These are phyloP conservation scores for Phyllopteryx taeniolatus DNA, from an alignment of 2,113 vertebrate genomes.

Conservation along the genomic window DNA sequence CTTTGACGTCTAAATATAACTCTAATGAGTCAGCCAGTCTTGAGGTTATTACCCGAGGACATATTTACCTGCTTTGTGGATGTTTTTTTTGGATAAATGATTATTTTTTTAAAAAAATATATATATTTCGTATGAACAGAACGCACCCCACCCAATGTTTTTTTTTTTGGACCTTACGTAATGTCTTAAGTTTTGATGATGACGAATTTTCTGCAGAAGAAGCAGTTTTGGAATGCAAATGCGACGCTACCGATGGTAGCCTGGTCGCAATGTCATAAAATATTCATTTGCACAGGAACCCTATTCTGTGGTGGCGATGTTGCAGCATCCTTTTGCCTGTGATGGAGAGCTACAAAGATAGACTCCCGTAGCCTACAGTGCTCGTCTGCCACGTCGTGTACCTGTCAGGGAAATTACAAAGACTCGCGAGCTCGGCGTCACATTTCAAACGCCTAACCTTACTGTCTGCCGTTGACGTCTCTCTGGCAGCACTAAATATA, in stretches of 20 bases:
- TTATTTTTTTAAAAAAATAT: not conserved
- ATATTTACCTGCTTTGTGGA: constrained; percentile 42
- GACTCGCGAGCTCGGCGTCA: constrained; percentile 48
- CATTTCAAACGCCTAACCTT: constrained; percentile 69
- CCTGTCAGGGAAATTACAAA: constrained; percentile 73
- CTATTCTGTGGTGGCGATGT: constrained; percentile 63
- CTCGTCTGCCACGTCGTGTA: constrained; percentile 63
- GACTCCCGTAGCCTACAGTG: constrained; percentile 66
- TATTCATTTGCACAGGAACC: constrained; percentile 71
- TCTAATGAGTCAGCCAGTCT: constrained; percentile 39
- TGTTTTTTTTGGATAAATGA: not conserved
- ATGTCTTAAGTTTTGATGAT: constrained; percentile 12
- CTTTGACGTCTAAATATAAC: constrained; percentile 30
- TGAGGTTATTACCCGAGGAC: constrained; percentile 46
- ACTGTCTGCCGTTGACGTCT: constrained; percentile 64
- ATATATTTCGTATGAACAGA: constrained; percentile 25
- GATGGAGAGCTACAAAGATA: constrained; percentile 70
- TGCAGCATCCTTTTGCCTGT: constrained; percentile 61
- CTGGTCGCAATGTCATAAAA: constrained; percentile 71
- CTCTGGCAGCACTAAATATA: constrained; percentile 69
- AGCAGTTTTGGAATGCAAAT: constrained; percentile 71
- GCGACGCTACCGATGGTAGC: constrained; percentile 61
- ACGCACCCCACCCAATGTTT: constrained; percentile 21
- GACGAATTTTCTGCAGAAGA: constrained; percentile 53
- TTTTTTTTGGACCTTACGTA: not conserved